Evolutionary conservation across 2,888 invertebrate genomes (phyloP).

Genomic region (Liopterus haemorrhoidalis): DNA sequence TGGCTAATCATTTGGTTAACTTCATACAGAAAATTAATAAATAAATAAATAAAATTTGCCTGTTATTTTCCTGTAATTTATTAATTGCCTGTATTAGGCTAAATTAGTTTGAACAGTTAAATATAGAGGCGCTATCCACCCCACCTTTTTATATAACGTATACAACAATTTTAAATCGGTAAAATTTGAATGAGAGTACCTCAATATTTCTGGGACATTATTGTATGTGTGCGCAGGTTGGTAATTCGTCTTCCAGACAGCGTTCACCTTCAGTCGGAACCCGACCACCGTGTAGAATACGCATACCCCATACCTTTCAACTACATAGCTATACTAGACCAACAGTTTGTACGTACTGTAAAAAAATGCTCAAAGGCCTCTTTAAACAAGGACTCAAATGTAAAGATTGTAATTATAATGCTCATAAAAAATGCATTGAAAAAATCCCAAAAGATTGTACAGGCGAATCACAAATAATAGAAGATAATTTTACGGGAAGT

Average conservation of each 20-base stretch:
- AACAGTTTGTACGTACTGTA: constrained; percentile 93
- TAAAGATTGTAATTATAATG: constrained; percentile 94
- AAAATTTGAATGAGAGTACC: no score
- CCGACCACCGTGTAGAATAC: constrained; percentile 54
- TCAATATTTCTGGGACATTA: no score
- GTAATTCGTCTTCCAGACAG: constrained; percentile 48
- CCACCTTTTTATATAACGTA: no score
- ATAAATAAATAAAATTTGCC: no score
- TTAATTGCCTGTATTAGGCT: no score
- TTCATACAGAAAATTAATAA: no score
- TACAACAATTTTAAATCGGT: no score
- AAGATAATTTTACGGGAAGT: constrained; percentile 51
- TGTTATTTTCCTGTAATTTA: no score
- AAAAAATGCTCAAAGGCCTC: constrained; percentile 88
- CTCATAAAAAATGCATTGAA: constrained; percentile 89
- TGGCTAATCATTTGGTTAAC: no score
- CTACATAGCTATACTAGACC: constrained; percentile 95
- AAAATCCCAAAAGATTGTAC: constrained; percentile 86
- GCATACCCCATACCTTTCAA: constrained; percentile 94
- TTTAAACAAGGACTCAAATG: constrained; percentile 97
- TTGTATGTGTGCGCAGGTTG: not conserved
- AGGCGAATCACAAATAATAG: constrained; percentile 63
- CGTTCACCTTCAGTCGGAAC: constrained; percentile 67
- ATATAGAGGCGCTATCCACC: no score
- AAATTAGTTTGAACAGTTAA: no score